Evolutionary conservation across 1,140 invertebrate species (phyloP), one percentile per base, ranked within the genome.

Genomic region (Sycophaga agraensis): DNA sequence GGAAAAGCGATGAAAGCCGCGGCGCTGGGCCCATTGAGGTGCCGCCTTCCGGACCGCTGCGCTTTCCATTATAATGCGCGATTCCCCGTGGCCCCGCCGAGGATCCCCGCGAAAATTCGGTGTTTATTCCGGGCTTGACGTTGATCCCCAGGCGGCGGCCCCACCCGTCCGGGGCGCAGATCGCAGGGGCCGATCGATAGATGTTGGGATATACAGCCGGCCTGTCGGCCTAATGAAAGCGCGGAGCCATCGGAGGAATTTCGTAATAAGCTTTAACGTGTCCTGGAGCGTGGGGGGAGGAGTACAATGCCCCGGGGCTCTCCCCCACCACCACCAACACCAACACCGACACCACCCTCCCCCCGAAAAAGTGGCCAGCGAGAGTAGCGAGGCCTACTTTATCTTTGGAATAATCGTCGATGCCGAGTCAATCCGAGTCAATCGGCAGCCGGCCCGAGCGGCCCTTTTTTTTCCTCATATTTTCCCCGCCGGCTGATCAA

Each of bases 31-130:
- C 63, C 64, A 69, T 70, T 70, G 59, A 63, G 62, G 62, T 16
- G 51, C 67, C 67, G 48, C 62, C 50, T 68, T 66, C 64, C 65
- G 66, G 46, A 70, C 65, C 66, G 65, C 67, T 67, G 66, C 66
- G 66, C 68, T 72, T 73, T 72, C 68, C 61, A 67, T 70, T 72
- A 70, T 62, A 62, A 60, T 63, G 64, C 63, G 42, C 35, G n/a
- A n/a, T n/a, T n/a, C n/a, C n/a, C n/a, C n/a, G n/a, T n/a, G n/a
- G n/a, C n/a, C n/a, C n/a, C n/a, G n/a, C n/a, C n/a, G n/a, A n/a
- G n/a, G n/a, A n/a, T n/a, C n/a, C n/a, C n/a, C n/a, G 14, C 28
- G 28, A 34, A 42, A 39, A 57, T 46, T 26, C 55, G n/a, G 17
- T 12, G 17, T 37, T 26, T 45, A 43, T n/a, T n/a, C 42, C 2